phyloP scores from a whole-genome alignment of 2,797 vertebrate genomes.

The Crossoptilon crossoptilon region DNA sequence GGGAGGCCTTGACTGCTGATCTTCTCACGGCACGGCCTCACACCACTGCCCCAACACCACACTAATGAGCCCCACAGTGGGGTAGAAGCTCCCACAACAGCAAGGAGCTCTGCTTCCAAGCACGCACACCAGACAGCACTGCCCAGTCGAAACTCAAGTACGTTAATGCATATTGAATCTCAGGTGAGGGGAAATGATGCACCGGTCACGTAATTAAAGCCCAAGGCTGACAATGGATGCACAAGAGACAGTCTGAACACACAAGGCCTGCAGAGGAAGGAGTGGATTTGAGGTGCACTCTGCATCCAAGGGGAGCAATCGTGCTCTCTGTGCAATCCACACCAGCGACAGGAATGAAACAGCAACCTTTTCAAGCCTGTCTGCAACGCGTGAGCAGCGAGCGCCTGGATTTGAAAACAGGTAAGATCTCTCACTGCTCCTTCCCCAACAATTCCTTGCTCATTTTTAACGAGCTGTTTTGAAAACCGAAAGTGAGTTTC shows the following conservation, averaged over 20 bases:
- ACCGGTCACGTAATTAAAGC: conserved; percentile 72
- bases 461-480: not conserved
- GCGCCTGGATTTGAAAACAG: not conserved
- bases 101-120: not conserved
- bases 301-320: not conserved
- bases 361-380: not conserved
- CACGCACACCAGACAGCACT: not conserved
- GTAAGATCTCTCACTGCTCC: not conserved
- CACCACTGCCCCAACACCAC: not conserved
- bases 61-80: not conserved
- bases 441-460: not conserved
- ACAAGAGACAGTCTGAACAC: not conserved
- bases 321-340: not conserved
- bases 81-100: not conserved
- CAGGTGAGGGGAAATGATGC: conserved; percentile 53
- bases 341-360: not conserved
- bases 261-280: not conserved
- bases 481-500: not conserved
- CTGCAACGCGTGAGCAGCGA: not conserved
- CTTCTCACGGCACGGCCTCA: not conserved
- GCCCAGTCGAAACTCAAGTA: conserved; percentile 53
- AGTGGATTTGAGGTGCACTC: not conserved
- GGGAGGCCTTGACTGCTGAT: not conserved
- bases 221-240: not conserved
- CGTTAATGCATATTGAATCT: conserved; percentile 66